Evolutionary conservation across 2,797 vertebrate genomes (phyloP).

Genomic region (Pyrocephalus nanus): DNA sequence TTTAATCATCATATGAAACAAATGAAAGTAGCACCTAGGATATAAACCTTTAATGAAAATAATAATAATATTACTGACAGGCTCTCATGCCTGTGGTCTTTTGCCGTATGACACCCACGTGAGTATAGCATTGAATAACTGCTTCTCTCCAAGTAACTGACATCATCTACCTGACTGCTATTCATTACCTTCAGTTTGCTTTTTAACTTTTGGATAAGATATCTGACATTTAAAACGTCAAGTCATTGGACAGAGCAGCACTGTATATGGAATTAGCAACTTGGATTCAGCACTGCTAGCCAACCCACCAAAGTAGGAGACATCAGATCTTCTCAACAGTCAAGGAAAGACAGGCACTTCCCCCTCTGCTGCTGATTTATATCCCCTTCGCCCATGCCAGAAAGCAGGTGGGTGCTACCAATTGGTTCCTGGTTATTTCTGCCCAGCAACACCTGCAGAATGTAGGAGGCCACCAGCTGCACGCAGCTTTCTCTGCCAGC

Average conservation of each 20-base stretch:
- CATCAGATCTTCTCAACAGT: neutral
- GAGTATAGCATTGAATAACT: neutral
- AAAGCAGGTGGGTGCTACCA: neutral
- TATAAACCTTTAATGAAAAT: neutral
- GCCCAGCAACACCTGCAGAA: neutral
- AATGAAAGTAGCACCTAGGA: neutral
- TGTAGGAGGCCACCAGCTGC: neutral
- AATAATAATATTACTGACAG: neutral
- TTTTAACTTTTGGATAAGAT: neutral
- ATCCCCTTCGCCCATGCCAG: neutral
- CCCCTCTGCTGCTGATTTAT: neutral
- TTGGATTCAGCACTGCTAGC: neutral
- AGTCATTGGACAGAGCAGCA: neutral
- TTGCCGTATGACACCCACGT: neutral
- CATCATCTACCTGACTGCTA: neutral
- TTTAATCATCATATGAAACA: neutral
- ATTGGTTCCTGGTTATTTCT: neutral
- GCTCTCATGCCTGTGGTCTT: neutral
- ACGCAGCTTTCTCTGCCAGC: neutral
- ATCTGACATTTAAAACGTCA: neutral
- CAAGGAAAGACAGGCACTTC: neutral
- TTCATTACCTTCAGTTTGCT: neutral
- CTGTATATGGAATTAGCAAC: neutral
- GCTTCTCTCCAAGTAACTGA: neutral
- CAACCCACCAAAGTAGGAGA: neutral